These are phyloP conservation scores for Struthidea cinerea DNA, from an alignment of 2,113 vertebrate genomes.

Conservation along the genomic window DNA sequence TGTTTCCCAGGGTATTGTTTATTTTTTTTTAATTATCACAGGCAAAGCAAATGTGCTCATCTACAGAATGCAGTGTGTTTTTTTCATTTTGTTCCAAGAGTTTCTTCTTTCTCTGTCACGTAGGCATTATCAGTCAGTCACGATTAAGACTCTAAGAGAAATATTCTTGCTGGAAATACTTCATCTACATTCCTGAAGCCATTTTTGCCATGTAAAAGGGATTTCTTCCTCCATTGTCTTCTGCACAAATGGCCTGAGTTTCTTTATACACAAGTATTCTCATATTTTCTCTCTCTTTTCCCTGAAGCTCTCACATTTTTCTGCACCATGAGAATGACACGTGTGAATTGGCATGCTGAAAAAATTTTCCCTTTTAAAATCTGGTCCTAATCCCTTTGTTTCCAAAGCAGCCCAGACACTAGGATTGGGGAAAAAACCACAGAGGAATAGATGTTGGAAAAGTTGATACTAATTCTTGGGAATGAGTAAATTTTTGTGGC, in stretches of 20 bases:
- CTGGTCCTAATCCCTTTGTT: background rate
- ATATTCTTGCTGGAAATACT: background rate
- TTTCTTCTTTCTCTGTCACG: background rate
- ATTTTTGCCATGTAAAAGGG: background rate
- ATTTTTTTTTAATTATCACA: background rate
- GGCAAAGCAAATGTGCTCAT: background rate
- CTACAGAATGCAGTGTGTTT: background rate
- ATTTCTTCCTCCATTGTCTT: background rate
- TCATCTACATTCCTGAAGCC: background rate
- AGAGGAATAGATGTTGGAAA: background rate
- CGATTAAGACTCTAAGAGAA: background rate
- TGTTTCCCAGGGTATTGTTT: background rate
- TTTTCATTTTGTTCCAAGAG: background rate
- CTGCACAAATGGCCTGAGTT: background rate
- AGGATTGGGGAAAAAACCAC: rapidly evolving
- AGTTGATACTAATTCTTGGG: background rate
- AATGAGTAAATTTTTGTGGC: background rate
- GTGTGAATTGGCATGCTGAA: background rate
- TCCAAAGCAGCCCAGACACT: background rate
- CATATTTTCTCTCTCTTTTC: background rate
- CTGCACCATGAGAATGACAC: background rate
- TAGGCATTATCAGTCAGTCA: background rate
- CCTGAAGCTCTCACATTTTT: background rate
- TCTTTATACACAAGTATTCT: background rate
- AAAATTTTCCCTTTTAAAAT: background rate